phyloP scores from a whole-genome alignment of 2,888 invertebrate genomes.

The Biston betularia region DNA sequence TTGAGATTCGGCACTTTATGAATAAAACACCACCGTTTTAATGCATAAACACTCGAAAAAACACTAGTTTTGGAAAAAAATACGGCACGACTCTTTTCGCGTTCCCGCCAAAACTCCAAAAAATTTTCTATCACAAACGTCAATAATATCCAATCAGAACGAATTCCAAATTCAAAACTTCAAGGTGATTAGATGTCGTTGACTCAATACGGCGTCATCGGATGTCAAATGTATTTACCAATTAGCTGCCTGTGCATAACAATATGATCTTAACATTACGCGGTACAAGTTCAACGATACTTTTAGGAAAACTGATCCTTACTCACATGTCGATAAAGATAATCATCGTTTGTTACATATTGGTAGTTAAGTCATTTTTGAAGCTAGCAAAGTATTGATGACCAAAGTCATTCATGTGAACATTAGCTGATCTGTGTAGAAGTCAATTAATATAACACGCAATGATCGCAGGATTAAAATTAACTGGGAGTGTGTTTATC shows the following conservation, averaged over 20 bases:
- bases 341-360: not conserved
- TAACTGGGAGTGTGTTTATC: slow-evolving; percentile 47
- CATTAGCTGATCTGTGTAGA: slow-evolving; percentile 58
- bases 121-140: too few relatives aligned
- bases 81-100: too few relatives aligned
- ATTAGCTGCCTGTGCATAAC: slow-evolving; percentile 53
- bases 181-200: slow-evolving; percentile 56
- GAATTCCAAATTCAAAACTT: slow-evolving; percentile 39
- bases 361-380: slow-evolving; percentile 34
- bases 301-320: not conserved
- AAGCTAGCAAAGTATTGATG: slow-evolving; percentile 54
- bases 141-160: slow-evolving; percentile 28
- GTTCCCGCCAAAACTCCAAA: too few relatives aligned
- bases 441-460: slow-evolving; percentile 59
- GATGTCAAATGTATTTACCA: slow-evolving; percentile 69
- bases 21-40: too few relatives aligned
- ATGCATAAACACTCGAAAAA: too few relatives aligned
- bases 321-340: not conserved
- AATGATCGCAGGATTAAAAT: slow-evolving; percentile 60
- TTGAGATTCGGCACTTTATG: too few relatives aligned
- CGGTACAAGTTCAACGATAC: not conserved
- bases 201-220: slow-evolving; percentile 62
- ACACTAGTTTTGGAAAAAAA: too few relatives aligned
- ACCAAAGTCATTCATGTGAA: slow-evolving; percentile 61
- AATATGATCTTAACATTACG: slow-evolving; percentile 11